Evolutionary conservation across 1,140 invertebrate genomes (phyloP), one percentile per base, ranked within the genome.

Genomic region (Mamestra configurata): DNA sequence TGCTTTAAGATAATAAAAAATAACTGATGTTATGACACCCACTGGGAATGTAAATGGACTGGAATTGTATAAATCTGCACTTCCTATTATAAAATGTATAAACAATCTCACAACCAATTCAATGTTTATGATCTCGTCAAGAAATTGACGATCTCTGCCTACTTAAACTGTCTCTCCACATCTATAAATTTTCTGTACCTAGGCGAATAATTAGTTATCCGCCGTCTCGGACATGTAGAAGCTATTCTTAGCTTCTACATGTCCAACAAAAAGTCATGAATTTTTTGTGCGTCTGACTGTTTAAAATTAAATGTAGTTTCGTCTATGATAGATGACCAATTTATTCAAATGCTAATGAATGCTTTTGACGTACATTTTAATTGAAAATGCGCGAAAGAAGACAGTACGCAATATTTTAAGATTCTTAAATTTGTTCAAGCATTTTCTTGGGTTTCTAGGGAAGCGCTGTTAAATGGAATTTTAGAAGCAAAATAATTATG

Each of bases 401-500:
- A 71, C 43, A 4, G n/a, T 51, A 53, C n/a, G 20, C 7, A 61
- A 18, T 35, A 35, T 37, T 18, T 35, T 18, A 27, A 57, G 27
- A 57, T 27, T 27, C 22, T 72, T 35, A 37, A 27, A 31, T 49
- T 51, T 31, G 43, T 18, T 11, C 7, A 18, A 22, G 7, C n/a
- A 35, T 35, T 57, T 57, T 70, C 51, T 59, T 6, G 11, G 27
- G 20, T 31, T 43, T 72, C 77, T 20, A 20, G 68, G n/a, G 77
- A 53, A 7, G 24, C 18, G n/a, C 13, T n/a, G 46, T 10, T 22
- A 71, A 76, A 55, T 66, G 35, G 77, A 79, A 86, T 83, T 86
- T 86, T 71, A 84, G 80, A 79, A 61, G 78, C 81, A 86, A 86
- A n/a, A 85, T 86, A 84, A 88, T 75, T 82, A 27, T 53, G 24